Base-by-base conservation (phyloP, 2,797 vertebrate genomes). In the Diceros bicornis region DNA sequence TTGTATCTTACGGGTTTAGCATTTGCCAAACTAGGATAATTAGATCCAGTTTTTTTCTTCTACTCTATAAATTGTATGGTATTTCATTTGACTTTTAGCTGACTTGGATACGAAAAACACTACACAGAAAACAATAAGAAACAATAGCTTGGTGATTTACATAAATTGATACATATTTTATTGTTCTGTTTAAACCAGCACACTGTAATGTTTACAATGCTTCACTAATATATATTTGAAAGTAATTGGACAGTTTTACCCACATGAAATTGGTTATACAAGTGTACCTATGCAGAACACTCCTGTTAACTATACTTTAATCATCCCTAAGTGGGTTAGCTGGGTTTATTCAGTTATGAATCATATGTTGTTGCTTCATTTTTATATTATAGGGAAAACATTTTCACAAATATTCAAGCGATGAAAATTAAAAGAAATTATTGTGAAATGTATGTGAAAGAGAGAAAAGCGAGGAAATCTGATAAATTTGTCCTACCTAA, bases 191-290 rank as follows among this genome's bases (percentile, higher is more conserved):
- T 94, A 97, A 97, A 85, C 61, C 82, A 92, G 69, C 74, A 91
- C 77, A 93, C 18, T 94, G 81, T 87, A 72, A 92, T 96, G 90
- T 98, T 98, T 98, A 97, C 94, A 95, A 0, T 5, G 0, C 82
- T 98, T 97, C 75, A 41, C 94, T 98, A 96, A 97, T 98, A 95
- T 92, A 97, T 97, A 98, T 98, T 95, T 32, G 44, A 95, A 98
- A 98, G 96, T 98, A 98, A 98, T 98, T 98, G 89, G 86, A 93
- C 94, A 95, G 91, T 97, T 91, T 85, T 94, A 97, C 93, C 71
- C 78, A 92, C 81, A 96, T 95, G 87, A 98, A 98, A 98, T 97
- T 98, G 96, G 77, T 97, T 98, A 72, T 62, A 82, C 0, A 52
- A 97, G 71, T 97, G 91, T 94, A 96, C 89, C 95, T 96, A 75